These are phyloP conservation scores for Copidosoma aretas DNA, from an alignment of 2,888 invertebrate genomes.

Conservation along the genomic window DNA sequence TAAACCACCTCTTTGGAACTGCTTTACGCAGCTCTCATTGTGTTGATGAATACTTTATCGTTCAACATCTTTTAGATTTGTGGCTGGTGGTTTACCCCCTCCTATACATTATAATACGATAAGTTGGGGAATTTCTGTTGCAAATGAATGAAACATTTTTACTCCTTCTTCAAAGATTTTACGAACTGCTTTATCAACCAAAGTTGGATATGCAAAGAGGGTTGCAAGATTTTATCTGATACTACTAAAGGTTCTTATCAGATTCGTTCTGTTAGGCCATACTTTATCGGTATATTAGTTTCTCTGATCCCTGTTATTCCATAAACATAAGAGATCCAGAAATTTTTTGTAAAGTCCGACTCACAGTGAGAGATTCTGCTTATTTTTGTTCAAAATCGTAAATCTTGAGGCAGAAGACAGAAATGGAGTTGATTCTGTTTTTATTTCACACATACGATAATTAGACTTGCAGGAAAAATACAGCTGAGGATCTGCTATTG, in stretches of 20 bases:
- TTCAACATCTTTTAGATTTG: not conserved
- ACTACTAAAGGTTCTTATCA: conserved; percentile 12
- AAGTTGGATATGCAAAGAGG: conserved; percentile 27
- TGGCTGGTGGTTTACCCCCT: not conserved
- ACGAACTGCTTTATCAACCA: conserved; percentile 5
- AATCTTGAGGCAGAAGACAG: too few relatives aligned
- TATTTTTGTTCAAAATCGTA: too few relatives aligned
- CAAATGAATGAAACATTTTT: not conserved
- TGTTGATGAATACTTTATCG: not conserved
- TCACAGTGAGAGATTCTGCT: too few relatives aligned
- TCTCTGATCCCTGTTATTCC: not conserved
- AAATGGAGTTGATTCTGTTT: too few relatives aligned
- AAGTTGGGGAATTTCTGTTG: not conserved
- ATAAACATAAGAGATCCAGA: not conserved
- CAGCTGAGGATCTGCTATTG: too few relatives aligned
- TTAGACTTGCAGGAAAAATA: too few relatives aligned
- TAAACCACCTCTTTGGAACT: conserved; percentile 13
- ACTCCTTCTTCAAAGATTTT: not conserved
- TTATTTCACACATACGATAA: too few relatives aligned
- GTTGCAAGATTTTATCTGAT: conserved; percentile 17
- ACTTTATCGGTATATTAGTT: not conserved
- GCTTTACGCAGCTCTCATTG: not conserved
- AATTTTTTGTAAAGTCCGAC: not conserved
- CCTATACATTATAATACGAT: not conserved
- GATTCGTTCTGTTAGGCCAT: conserved; percentile 12